Base-by-base conservation (phyloP, 2,797 vertebrate genomes). In the Australoheros facetus region DNA sequence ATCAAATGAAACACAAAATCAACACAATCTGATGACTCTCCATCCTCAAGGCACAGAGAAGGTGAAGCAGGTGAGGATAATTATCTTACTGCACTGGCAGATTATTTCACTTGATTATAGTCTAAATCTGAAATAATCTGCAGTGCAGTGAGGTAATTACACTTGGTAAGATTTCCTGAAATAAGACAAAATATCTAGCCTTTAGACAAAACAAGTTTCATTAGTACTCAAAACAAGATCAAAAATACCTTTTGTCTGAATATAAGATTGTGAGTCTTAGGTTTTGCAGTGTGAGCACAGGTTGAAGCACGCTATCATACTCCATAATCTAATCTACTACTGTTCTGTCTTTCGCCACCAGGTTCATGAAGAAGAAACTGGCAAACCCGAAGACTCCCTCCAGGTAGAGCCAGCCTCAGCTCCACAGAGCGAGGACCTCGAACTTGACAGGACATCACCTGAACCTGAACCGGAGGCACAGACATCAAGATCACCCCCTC, bases 41-140 rank as follows among this genome's bases (percentile, higher is more conserved):
- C 75, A 78, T 1, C 19, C 23, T 45, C 37, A 32, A 26, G 56
- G 75, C 28, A 32, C 53, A 56, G 75, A 86, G 37, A 71, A 90
- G 88, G 88, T 92, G 85, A 85, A 54, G 37, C 54, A 2, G 69
- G 59, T 66, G 58, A 17, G 28, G 37, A 37, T 30, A 30, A 30
- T 30, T 30, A 30, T 5, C 28, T 30, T 5, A 30, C 28, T 30
- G 28, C 4, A 5, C 28, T 30, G 28, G 28, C 28, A 30, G 28
- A 30, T 30, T 4, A 30, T 30, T 30, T 30, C 4, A 30, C 28
- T 30, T 30, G 28, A 30, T 30, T 30, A 4, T 30, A 30, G 28
- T 30, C 28, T 30, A 4, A 30, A 30, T 30, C 28, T 30, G 28
- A 30, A 30, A 30, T 30, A 30, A 30, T 30, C 28, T 30, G 28